Evolutionary conservation across 2,888 invertebrate genomes (phyloP), one percentile per base, ranked within the genome.

Genomic region (Bombyx huttoni): DNA sequence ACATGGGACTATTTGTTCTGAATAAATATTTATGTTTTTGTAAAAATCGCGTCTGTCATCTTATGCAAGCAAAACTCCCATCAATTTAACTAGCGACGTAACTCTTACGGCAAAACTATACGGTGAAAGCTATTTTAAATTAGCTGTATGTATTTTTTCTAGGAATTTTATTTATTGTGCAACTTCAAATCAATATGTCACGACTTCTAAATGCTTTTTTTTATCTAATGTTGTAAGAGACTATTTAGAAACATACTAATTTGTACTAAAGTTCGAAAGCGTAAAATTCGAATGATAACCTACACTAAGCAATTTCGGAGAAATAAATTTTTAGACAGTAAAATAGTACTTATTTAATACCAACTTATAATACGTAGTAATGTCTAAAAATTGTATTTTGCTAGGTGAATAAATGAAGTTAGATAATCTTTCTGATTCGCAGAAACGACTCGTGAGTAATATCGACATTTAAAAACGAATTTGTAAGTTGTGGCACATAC

Each of bases 1-100:
- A 52, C 5, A 7, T 5, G 34, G 14, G n/a, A 14, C 46, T 49
- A 46, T 40, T 10, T 14, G 35, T 52, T 35, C 46, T 5, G 8
- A 3, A 46, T 13, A 14, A 7, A n/a, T 46, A n/a, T 52, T 53
- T 59, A 55, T 55, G 58, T 60, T 57, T 55, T 57, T 61, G 58
- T 58, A 63, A 59, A 62, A 58, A 63, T 61, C 59, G 56, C 55
- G 60, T 65, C 70, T 62, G 64, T 75, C 72, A 77, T 66, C 67
- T 86, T 85, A 84, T 83, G 83, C 84, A 85, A 85, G 78, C 70
- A 58, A 70, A 72, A 58, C 61, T 58, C 53, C 63, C 65, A 73
- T 73, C 68, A 67, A 67, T 76, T 72, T 70, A 62, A 64, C 62
- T 61, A 56, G 68, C 62, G 79, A 78, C 79, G 83, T 78, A 84